phyloP scores from a whole-genome alignment of 2,888 invertebrate species.

The Hedya salicella region DNA sequence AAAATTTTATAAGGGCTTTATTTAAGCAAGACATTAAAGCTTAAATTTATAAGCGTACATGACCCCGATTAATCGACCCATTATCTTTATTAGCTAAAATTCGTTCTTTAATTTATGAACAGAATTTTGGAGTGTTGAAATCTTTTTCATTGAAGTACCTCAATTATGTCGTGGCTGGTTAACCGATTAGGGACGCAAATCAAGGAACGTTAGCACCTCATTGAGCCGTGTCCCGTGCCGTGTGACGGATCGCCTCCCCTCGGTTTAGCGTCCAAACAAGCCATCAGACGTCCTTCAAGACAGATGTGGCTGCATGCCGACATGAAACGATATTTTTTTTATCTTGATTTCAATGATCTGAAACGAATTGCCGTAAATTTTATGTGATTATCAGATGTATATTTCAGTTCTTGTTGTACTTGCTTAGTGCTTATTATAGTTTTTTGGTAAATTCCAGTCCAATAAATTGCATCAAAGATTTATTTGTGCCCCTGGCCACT shows the following conservation, averaged over 20 bases:
- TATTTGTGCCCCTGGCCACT: conserved; percentile 20
- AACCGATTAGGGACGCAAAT: conserved; percentile 55
- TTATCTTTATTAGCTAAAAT: conserved; percentile 1
- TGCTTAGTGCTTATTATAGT: background rate
- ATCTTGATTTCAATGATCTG: conserved; percentile 7
- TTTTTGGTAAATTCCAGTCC: conserved; percentile 1
- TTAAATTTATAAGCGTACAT: conserved; percentile 19
- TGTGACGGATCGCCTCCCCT: conserved; percentile 65
- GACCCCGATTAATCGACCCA: background rate
- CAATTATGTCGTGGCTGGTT: conserved; percentile 45
- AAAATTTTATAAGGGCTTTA: conserved; percentile 34
- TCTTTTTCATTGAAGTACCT: background rate
- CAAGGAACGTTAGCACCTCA: conserved; percentile 66
- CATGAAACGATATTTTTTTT: conserved; percentile 42
- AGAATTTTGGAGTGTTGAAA: background rate
- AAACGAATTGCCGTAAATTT: conserved; percentile 4
- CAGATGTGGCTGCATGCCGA: conserved; percentile 66
- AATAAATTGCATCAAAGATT: conserved; percentile 23
- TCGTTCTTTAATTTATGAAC: background rate
- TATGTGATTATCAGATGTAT: background rate
- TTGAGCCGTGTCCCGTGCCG: conserved; percentile 67
- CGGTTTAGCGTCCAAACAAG: conserved; percentile 60
- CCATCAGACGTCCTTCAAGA: conserved; percentile 57
- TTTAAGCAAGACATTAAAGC: conserved; percentile 24
- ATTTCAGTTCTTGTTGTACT: background rate